Percentiles rank a stretch among this genome's conserved stretches.
phyloP scores from a whole-genome alignment of 30 jellyfish, hydroid and myxozoan species.

The Hydractinia symbiolongicarpus region DNA sequence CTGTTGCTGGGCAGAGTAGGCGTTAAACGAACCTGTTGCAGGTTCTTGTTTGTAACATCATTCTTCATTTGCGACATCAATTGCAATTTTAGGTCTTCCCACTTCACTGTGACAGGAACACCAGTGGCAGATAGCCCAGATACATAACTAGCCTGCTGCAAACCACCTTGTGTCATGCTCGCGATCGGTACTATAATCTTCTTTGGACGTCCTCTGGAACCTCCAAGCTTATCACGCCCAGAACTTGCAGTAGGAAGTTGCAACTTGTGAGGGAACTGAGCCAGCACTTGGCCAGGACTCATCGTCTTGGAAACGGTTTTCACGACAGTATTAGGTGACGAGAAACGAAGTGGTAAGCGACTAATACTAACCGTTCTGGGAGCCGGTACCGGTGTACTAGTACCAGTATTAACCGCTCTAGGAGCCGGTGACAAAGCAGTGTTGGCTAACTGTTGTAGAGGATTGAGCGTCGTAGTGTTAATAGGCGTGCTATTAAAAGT shows the following conservation, averaged over 20 bases:
- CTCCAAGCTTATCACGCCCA: background rate
- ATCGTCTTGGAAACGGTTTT: background rate
- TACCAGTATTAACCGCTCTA: no score
- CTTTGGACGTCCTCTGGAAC: constrained; percentile 24
- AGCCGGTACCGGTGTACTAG: no score
- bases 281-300: background rate
- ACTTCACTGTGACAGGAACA: constrained; percentile 3
- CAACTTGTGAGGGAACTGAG: background rate
- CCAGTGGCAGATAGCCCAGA: background rate
- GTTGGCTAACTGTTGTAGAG: constrained; percentile 23
- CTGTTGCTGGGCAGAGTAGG: background rate
- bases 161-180: background rate
- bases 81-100: constrained; percentile 26
- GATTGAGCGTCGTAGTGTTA: background rate
- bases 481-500: no score
- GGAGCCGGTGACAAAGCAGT: constrained; percentile 10
- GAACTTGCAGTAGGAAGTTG: background rate
- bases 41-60: background rate
- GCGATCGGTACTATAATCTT: background rate
- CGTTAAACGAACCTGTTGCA: background rate
- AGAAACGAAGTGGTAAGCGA: background rate
- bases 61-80: constrained; percentile 27
- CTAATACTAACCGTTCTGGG: no score
- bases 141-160: constrained; percentile 3
- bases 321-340: background rate